Evolutionary conservation across 2,797 vertebrate genomes (phyloP).

Genomic region (Enteromius anoplus): DNA sequence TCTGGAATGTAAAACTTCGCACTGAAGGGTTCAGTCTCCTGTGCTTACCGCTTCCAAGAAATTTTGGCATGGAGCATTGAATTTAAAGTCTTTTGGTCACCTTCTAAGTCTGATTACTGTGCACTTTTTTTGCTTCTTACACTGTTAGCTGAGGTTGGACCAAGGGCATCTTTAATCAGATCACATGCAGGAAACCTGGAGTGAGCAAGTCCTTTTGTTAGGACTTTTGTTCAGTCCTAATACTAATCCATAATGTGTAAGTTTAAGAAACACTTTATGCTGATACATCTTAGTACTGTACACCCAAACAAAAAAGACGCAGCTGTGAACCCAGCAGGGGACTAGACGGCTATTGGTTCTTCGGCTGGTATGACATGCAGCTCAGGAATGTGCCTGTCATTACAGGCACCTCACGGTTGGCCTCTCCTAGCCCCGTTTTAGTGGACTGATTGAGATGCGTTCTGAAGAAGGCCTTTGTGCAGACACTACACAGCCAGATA

Average conservation of each 20-base stretch:
- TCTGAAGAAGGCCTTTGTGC: constrained; percentile 76
- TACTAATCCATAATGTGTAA: constrained; percentile 21
- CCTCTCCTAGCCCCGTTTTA: constrained; percentile 72
- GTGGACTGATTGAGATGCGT: constrained; percentile 71
- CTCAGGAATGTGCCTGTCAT: constrained; percentile 78
- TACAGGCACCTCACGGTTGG: constrained; percentile 71
- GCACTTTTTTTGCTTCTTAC: constrained; percentile 6
- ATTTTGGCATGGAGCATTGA: constrained; percentile 19
- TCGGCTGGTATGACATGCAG: constrained; percentile 75
- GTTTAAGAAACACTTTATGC: constrained; percentile 2
- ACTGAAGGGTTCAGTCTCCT: constrained; percentile 2
- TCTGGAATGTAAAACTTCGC: constrained; percentile 22
- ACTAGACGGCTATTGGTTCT: constrained; percentile 63
- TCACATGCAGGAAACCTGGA: background rate
- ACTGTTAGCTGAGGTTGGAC: constrained; percentile 11
- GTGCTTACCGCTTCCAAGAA: constrained; percentile 1
- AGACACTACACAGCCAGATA: constrained; percentile 51
- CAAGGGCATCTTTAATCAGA: constrained; percentile 24
- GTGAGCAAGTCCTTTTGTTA: background rate
- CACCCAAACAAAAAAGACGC: constrained; percentile 57
- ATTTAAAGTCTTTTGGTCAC: constrained; percentile 39
- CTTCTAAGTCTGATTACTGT: constrained; percentile 30
- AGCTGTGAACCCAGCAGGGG: constrained; percentile 63
- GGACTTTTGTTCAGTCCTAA: background rate
- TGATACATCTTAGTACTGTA: constrained; percentile 1